phyloP scores from a whole-genome alignment of 1,140 invertebrate genomes.

The Tribolium madens region DNA sequence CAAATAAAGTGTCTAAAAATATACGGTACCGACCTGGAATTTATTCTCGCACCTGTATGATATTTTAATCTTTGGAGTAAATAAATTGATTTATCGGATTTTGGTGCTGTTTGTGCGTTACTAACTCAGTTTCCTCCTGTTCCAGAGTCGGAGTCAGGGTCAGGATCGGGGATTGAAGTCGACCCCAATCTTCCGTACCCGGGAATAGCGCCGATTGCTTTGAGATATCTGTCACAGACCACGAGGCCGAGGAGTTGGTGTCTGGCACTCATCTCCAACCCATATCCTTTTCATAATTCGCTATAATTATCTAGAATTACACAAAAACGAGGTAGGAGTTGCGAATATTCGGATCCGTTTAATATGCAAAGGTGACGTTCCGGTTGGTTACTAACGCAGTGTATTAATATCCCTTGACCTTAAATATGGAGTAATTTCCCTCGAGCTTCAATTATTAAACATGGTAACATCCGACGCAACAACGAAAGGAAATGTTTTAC shows the following conservation, averaged over 20 bases:
- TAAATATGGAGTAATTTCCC: not conserved
- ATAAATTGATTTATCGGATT: not conserved
- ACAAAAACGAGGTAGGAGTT: too few relatives aligned
- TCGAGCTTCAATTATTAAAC: not conserved
- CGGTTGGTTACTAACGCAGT: not conserved
- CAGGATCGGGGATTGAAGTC: constrained; percentile 73
- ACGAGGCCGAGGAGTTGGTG: constrained; percentile 91
- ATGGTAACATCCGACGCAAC: not conserved
- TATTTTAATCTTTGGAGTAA: not conserved
- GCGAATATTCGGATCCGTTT: not conserved
- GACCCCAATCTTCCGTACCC: constrained; percentile 86
- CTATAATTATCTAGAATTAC: too few relatives aligned
- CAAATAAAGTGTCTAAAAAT: not conserved
- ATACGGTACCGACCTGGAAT: not conserved
- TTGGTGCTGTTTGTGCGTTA: not conserved
- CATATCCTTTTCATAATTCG: constrained; percentile 92
- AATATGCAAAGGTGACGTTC: not conserved
- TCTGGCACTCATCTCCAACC: constrained; percentile 95
- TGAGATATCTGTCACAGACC: constrained; percentile 89
- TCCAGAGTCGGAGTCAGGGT: constrained; percentile 65
- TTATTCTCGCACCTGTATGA: not conserved
- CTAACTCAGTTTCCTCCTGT: constrained; percentile 46
- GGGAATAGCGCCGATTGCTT: constrained; percentile 85
- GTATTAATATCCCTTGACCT: constrained; percentile 23
- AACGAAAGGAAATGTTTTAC: constrained; percentile 18